A percentile compares a stretch with the other conserved stretches of the same genome.
phyloP scores from a whole-genome alignment of 2,797 vertebrate species.

The Limosa lapponica region DNA sequence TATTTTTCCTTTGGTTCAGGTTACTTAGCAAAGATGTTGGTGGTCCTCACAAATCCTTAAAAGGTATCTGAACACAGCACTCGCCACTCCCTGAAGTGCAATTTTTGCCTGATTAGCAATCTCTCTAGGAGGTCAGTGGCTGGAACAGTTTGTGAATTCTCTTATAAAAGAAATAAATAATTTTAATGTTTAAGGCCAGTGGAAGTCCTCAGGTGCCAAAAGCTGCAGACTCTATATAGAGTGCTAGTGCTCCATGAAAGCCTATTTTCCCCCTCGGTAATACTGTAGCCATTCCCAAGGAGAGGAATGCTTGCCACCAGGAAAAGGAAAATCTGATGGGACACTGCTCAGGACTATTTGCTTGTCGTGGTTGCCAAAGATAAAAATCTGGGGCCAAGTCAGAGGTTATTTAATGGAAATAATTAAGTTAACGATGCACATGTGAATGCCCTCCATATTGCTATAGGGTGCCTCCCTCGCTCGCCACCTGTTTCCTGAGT shows the following conservation, averaged over 20 bases:
- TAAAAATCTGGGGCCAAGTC: background rate
- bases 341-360: background rate
- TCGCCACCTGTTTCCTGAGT: background rate
- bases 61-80: background rate
- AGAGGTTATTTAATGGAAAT: background rate
- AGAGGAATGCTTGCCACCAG: background rate
- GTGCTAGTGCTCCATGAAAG: background rate
- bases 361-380: background rate
- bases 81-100: background rate
- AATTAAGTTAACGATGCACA: background rate
- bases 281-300: background rate
- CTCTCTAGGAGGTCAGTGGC: slow-evolving; percentile 21
- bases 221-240: background rate
- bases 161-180: background rate
- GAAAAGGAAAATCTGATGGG: background rate
- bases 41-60: slow-evolving; percentile 7
- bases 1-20: slow-evolving; percentile 23
- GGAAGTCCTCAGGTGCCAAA: slow-evolving; percentile 1
- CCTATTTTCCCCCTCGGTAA: background rate
- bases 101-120: background rate
- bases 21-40: slow-evolving; percentile 47
- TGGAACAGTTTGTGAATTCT: background rate
- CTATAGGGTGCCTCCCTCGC: background rate
- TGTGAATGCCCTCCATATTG: background rate
- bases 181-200: background rate